phyloP scores from a whole-genome alignment of 2,113 vertebrate species.

The Crotalus helleri region DNA sequence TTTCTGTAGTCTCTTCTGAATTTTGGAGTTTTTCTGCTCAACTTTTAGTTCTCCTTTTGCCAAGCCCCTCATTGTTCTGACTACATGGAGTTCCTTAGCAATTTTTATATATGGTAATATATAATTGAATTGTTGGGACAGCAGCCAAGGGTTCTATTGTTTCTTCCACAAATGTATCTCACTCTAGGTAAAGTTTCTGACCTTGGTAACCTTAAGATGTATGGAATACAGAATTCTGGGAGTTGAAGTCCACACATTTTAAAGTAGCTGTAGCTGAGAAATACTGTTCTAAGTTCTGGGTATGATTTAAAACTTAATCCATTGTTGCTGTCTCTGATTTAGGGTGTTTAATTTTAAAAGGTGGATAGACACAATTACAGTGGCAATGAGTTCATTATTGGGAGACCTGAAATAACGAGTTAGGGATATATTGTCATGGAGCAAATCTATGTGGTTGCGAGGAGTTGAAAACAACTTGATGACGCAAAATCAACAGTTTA shows the following conservation, averaged over 20 bases:
- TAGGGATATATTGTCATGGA: not conserved
- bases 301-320: not conserved
- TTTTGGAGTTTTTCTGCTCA: not conserved
- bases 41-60: not conserved
- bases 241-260: not conserved
- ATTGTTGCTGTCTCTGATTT: not conserved
- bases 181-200: not conserved
- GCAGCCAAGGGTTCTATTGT: not conserved
- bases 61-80: not conserved
- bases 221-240: not conserved
- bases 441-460: not conserved
- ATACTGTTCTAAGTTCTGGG: not conserved
- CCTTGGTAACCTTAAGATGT: not conserved
- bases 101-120: not conserved
- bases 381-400: not conserved
- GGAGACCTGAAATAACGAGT: not conserved
- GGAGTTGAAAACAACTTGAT: not conserved
- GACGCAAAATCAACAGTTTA: not conserved
- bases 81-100: not conserved
- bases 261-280: not conserved
- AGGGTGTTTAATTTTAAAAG: not conserved
- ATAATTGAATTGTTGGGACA: not conserved
- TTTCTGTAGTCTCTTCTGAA: not conserved
- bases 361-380: not conserved
- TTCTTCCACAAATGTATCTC: not conserved